phyloP scores from a whole-genome alignment of 2,797 vertebrate genomes.

The Mormyrops attenuatus region DNA sequence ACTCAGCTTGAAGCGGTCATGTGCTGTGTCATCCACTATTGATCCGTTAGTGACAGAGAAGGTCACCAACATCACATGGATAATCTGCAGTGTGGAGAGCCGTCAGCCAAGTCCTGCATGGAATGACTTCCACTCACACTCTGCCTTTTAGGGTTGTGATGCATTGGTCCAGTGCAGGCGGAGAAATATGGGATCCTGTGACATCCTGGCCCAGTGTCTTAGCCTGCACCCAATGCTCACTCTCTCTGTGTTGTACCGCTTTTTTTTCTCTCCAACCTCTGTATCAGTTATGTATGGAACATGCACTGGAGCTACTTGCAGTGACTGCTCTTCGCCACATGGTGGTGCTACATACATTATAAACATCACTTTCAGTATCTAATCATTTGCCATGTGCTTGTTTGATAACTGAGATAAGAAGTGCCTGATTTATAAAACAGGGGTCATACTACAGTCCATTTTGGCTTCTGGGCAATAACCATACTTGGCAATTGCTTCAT shows the following conservation, averaged over 20 bases:
- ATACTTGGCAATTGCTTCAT: constrained; percentile 93
- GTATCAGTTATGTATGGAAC: not conserved
- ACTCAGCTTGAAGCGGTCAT: not conserved
- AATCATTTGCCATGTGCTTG: not conserved
- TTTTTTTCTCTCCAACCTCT: not conserved
- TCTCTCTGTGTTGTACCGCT: not conserved
- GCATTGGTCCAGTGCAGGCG: not conserved
- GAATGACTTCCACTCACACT: not conserved
- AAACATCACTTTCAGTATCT: not conserved
- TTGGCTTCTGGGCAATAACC: not conserved
- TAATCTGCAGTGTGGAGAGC: not conserved
- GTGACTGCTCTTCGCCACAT: not conserved
- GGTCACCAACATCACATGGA: not conserved
- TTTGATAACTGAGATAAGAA: not conserved
- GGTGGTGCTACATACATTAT: not conserved
- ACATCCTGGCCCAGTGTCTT: not conserved
- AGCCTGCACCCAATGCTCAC: not conserved
- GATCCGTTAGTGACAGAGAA: not conserved
- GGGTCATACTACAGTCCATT: not conserved
- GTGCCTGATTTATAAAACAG: not conserved
- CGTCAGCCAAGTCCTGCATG: not conserved
- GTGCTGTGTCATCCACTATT: constrained; percentile 7
- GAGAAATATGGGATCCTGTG: not conserved
- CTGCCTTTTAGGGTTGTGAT: not conserved
- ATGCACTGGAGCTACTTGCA: not conserved